These are phyloP conservation scores for Alviniconcha marisindica DNA, from an alignment of 1,140 invertebrate species.

Conservation along the genomic window DNA sequence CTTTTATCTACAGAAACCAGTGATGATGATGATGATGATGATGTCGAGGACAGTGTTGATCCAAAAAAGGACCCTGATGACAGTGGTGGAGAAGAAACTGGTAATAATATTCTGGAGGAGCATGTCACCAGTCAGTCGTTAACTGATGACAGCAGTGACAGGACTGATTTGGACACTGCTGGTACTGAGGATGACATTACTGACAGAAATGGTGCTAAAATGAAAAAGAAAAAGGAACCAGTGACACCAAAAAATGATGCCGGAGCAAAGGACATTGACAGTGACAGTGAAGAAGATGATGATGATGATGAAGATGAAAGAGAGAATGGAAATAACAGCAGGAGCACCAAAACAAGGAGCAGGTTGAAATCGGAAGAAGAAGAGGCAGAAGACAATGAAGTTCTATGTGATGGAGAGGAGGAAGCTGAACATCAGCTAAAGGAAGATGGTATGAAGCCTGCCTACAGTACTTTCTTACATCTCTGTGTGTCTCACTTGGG, in stretches of 20 bases:
- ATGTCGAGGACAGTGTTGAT: no score
- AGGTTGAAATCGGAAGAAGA: constrained; percentile 51
- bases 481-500: neutral
- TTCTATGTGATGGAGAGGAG: constrained; percentile 51
- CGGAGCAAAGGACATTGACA: constrained; percentile 53
- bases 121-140: no score
- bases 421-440: constrained; percentile 61
- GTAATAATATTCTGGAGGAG: no score
- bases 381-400: constrained; percentile 42
- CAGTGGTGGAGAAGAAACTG: constrained; percentile 40
- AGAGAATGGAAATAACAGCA: constrained; percentile 47
- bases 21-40: constrained; percentile 36
- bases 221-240: constrained; percentile 32
- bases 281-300: constrained; percentile 52
- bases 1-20: neutral
- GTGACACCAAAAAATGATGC: constrained; percentile 54
- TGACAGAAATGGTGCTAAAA: no score
- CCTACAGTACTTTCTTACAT: neutral
- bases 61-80: constrained; percentile 55
- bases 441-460: constrained; percentile 58
- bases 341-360: constrained; percentile 37
- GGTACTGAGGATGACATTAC: no score
- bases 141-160: no score
- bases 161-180: no score
- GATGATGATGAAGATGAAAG: constrained; percentile 40